Evolutionary conservation across 2,888 invertebrate species (phyloP).

Genomic region (Parthenolecanium corni): DNA sequence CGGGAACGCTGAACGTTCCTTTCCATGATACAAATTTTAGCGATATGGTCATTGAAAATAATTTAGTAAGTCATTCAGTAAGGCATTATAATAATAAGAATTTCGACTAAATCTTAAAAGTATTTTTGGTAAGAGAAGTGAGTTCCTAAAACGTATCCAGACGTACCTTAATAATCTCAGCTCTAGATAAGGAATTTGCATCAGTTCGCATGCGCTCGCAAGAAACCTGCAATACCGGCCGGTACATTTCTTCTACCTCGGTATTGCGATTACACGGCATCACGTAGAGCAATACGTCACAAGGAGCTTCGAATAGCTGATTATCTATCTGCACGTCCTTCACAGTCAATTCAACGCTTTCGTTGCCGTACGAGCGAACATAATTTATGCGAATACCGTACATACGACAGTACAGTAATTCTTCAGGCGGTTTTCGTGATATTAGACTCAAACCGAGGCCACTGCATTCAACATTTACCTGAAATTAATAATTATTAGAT

Average conservation of each 20-base stretch:
- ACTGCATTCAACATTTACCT: conserved; percentile 44
- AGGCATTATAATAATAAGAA: too few relatives aligned
- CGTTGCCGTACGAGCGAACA: conserved; percentile 44
- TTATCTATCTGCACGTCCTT: conserved; percentile 64
- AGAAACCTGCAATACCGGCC: conserved; percentile 66
- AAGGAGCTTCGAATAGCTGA: conserved; percentile 72
- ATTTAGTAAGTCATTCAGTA: too few relatives aligned
- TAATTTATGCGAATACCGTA: conserved; percentile 52
- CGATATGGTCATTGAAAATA: too few relatives aligned
- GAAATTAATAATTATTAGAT: conserved; percentile 37
- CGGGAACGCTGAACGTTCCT: too few relatives aligned
- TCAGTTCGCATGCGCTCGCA: conserved; percentile 55
- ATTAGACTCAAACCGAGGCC: conserved; percentile 70
- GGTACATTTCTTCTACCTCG: conserved; percentile 40
- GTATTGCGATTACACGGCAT: conserved; percentile 43
- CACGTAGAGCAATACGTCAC: conserved; percentile 73
- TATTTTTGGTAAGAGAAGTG: too few relatives aligned
- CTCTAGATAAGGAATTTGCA: conserved; percentile 49
- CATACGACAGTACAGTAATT: conserved; percentile 63
- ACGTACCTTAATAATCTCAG: conserved; percentile 69
- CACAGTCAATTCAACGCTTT: conserved; percentile 58
- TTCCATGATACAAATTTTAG: too few relatives aligned
- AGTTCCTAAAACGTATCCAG: too few relatives aligned
- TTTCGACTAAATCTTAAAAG: too few relatives aligned
- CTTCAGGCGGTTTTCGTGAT: conserved; percentile 61